Evolutionary conservation across 2,113 vertebrate genomes (phyloP), one percentile per base, ranked within the genome.

Genomic region (Raphicerus campestris): DNA sequence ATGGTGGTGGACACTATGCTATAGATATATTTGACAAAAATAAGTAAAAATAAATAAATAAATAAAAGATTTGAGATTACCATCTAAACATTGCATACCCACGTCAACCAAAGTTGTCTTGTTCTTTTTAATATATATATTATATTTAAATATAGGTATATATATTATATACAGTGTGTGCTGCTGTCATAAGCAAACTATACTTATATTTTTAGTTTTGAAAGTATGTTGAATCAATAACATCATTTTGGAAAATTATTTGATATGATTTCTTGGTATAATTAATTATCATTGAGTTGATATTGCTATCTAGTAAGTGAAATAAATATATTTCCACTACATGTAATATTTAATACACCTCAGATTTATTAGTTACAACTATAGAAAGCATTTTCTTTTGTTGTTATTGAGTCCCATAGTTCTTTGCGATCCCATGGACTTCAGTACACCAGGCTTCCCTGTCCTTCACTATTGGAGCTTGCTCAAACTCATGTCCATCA

Each of bases 161-260:
- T 66, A 66, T 66, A 35, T 35, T 66, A 66, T 35, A 66, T 19
- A 66, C 2, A 66, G 32, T 5, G 63, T 66, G 32, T 66, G 63
- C 61, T 97, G 70, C 86, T 96, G 30, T 86, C 75, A 56, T 78
- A 83, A 87, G 32, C 13, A 89, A 28, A 28, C 11, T 51, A 30
- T 22, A 84, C 32, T 85, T 94, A 96, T 94, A 96, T 92, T 88
- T 89, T 81, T 88, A 88, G 86, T 96, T 96, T 93, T 84, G 35
- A 88, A 45, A 7, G 7, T 88, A 77, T 90, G 26, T 84, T 96
- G 47, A 84, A 93, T 92, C 87, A 95, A 96, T 97, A 92, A 56
- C 22, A 70, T 70, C n/a, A 35, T 97, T 93, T 93, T 61, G 80
- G 56, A 94, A 96, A 85, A 47, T 92, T 11, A 91, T 86, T 84